Base-by-base conservation (phyloP, 2,888 invertebrate species). In the Drosophila falleni region DNA sequence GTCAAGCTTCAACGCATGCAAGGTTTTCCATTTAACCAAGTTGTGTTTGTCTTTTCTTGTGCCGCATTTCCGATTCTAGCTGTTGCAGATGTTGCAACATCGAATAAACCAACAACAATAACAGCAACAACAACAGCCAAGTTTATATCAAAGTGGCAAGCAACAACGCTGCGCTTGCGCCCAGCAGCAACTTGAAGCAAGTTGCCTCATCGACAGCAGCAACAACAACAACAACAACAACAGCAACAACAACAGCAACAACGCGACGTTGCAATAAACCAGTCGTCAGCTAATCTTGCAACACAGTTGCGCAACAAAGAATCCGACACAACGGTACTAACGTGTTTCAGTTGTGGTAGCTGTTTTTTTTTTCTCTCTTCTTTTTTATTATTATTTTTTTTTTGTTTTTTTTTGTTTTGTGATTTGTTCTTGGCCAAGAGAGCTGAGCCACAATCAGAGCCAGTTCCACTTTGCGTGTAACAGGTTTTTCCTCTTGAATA, bases 231-330 rank as follows among this genome's bases (percentile, higher is more conserved):
- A n/a, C 75, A 58, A 16, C 60, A 50, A 33, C 49, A 33, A 13
- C 59, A 59, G 31, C 55, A 54, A 26, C 41, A 8, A 33, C 68
- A 65, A 35, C 66, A 65, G 29, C 66, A 62, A 31, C 74, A 54
- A 35, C 59, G 58, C 73, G 64, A 65, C 67, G 69, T 81, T 87
- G 87, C 85, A 82, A 89, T 89, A 87, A 87, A 87, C 87, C 89
- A 89, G 87, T 84, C 78, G 75, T 64, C 84, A 79, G 83, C 80
- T 90, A 90, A 88, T 86, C 90, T 90, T 91, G 89, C 90, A 91
- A 89, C 89, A 90, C 82, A 87, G 82, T 90, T 91, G 90, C 91
- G 91, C 91, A 90, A 91, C 89, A 81, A 81, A 90, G 89, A 90
- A 90, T 90, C 86, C 84, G 80, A 86, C 78, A 75, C 85, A 89